phyloP scores from a whole-genome alignment of 2,797 vertebrate genomes.

The Clarias pachynema region DNA sequence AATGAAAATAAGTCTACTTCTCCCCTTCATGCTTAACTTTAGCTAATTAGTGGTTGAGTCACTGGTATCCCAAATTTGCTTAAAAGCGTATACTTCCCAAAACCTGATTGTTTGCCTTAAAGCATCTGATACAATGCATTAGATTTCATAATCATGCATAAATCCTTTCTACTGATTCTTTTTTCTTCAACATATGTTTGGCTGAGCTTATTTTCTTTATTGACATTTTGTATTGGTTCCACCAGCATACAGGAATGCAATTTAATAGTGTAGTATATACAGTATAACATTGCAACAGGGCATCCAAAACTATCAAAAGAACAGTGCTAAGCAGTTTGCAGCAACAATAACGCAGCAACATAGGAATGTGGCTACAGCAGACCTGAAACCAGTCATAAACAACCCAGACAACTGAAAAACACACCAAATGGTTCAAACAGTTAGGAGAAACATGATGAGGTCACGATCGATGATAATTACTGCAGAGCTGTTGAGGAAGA shows the following conservation, averaged over 20 bases:
- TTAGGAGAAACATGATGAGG: slow-evolving; percentile 16
- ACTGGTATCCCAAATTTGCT: not conserved
- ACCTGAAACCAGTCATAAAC: slow-evolving; percentile 4
- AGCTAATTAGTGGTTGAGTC: not conserved
- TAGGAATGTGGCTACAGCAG: slow-evolving; percentile 20
- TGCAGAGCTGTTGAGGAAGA: slow-evolving; percentile 10
- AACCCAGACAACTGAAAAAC: not conserved
- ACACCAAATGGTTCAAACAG: slow-evolving; percentile 1
- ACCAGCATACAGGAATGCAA: not conserved
- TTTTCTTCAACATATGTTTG: not conserved
- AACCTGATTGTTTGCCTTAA: not conserved
- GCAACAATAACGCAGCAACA: not conserved
- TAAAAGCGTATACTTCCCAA: too few species aligned
- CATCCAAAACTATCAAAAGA: slow-evolving; percentile 15
- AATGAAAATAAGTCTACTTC: not conserved
- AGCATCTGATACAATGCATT: not conserved
- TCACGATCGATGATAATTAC: slow-evolving; percentile 1
- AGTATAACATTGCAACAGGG: not conserved
- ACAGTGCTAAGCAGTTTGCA: not conserved
- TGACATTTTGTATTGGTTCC: not conserved
- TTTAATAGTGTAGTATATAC: not conserved
- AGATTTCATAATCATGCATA: not conserved
- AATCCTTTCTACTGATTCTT: not conserved
- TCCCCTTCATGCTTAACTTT: not conserved
- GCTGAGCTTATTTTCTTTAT: not conserved